Percentiles rank a stretch among this genome's conserved stretches.
Evolutionary conservation across 64 coral and sea anemone genomes (phyloP).

Genomic region (Orbicella faveolata): DNA sequence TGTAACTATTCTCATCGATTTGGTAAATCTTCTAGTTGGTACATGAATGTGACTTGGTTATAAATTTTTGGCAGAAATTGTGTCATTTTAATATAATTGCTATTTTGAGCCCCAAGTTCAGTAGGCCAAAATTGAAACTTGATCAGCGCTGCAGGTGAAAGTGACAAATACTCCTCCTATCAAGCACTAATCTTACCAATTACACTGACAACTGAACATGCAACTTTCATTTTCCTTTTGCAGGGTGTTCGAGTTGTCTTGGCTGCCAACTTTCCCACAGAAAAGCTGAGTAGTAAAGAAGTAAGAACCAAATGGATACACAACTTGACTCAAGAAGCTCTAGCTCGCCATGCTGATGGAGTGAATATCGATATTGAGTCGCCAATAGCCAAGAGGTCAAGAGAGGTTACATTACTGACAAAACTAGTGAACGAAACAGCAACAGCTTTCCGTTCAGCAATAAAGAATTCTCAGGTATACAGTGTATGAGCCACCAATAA

Average conservation of each 20-base stretch:
- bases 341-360: constrained; percentile 80
- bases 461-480: constrained; percentile 38
- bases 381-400: constrained; percentile 74
- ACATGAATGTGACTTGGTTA: too few relatives aligned
- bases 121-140: too few relatives aligned
- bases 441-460: constrained; percentile 52
- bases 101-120: too few relatives aligned
- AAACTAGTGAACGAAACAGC: constrained; percentile 76
- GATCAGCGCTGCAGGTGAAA: too few relatives aligned
- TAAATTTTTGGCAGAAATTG: too few relatives aligned
- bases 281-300: constrained; percentile 63
- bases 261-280: constrained; percentile 64
- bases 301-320: constrained; percentile 80
- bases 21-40: too few relatives aligned
- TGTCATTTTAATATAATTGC: too few relatives aligned
- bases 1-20: too few relatives aligned
- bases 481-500: background rate
- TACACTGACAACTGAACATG: background rate
- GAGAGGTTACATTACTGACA: constrained; percentile 77
- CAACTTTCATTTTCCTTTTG: background rate
- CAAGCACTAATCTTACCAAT: too few relatives aligned
- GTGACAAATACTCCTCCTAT: too few relatives aligned
- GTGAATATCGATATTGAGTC: constrained; percentile 97
- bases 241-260: constrained; percentile 94
- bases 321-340: constrained; percentile 79